Percentiles rank a stretch among this genome's conserved stretches.
Evolutionary conservation across 1,140 invertebrate species (phyloP).

Genomic region (Frieseomelitta varia): DNA sequence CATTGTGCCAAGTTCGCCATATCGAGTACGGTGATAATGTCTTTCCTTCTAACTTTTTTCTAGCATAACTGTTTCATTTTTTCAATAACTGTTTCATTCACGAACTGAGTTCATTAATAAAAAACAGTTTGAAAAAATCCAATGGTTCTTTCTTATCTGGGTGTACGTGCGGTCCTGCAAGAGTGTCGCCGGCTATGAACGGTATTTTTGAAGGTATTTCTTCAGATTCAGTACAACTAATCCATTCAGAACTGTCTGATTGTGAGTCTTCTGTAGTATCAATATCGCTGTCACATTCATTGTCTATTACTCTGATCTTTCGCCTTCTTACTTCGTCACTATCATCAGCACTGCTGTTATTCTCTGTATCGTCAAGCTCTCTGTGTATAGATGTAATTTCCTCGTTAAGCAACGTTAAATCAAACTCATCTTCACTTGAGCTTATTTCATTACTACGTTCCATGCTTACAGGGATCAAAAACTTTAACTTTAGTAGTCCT

Average conservation of each 20-base stretch:
- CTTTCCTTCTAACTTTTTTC: constrained; percentile 12
- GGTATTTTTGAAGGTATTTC: constrained; percentile 47
- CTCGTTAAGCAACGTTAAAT: constrained; percentile 41
- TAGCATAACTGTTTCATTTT: constrained; percentile 46
- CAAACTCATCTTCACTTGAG: constrained; percentile 39
- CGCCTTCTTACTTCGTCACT: constrained; percentile 32
- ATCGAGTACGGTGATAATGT: constrained; percentile 39
- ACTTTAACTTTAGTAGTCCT: constrained; percentile 25
- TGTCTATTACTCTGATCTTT: constrained; percentile 47
- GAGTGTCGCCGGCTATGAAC: constrained; percentile 36
- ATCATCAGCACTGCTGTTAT: constrained; percentile 39
- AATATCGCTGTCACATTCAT: constrained; percentile 37
- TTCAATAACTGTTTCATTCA: constrained; percentile 35
- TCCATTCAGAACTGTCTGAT: constrained; percentile 12
- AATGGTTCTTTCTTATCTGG: constrained; percentile 24
- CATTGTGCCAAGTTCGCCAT: constrained; percentile 31
- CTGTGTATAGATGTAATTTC: constrained; percentile 39
- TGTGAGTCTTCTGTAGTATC: constrained; percentile 25
- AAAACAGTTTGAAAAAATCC: constrained; percentile 38
- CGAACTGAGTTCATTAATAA: constrained; percentile 40
- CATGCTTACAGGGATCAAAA: constrained; percentile 43
- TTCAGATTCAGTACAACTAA: constrained; percentile 25
- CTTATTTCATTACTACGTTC: constrained; percentile 34
- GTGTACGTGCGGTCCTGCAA: constrained; percentile 31
- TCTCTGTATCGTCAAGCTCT: constrained; percentile 34